phyloP scores from a whole-genome alignment of 2,888 invertebrate genomes.

The Caenorhabditis sp. region DNA sequence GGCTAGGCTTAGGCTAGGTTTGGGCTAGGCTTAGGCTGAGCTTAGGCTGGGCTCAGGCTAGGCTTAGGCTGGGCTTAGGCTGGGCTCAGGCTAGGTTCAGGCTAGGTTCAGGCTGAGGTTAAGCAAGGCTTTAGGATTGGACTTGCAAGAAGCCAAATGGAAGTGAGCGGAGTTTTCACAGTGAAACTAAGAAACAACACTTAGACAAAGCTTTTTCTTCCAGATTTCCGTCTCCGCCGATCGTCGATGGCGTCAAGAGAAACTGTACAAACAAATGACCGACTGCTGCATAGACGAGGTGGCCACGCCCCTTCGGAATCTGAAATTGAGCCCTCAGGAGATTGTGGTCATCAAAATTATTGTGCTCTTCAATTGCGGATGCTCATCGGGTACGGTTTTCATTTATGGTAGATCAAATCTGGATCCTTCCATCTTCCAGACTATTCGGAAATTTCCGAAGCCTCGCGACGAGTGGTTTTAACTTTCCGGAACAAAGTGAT shows the following conservation, averaged over 20 bases:
- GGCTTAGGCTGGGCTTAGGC: too few relatives aligned
- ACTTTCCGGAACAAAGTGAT: conserved; percentile 77
- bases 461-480: conserved; percentile 66
- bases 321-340: conserved; percentile 79
- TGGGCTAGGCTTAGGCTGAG: too few relatives aligned
- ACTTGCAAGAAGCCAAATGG: too few relatives aligned
- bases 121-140: too few relatives aligned
- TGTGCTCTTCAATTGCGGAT: conserved; percentile 79
- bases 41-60: too few relatives aligned
- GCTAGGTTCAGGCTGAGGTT: too few relatives aligned
- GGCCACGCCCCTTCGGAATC: conserved; percentile 77
- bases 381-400: conserved; percentile 59
- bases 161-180: too few relatives aligned
- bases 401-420: too few relatives aligned
- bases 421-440: conserved; percentile 61
- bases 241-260: conserved; percentile 82
- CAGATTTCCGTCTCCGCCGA: conserved; percentile 79
- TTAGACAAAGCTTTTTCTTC: background rate
- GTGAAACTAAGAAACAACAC: too few relatives aligned
- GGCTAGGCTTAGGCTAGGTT: too few relatives aligned
- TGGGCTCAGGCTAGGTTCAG: too few relatives aligned
- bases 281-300: conserved; percentile 82
- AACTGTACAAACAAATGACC: conserved; percentile 81
- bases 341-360: conserved; percentile 80
- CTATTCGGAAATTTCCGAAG: conserved; percentile 72